These are phyloP conservation scores for Xerus inauris DNA, from an alignment of 2,113 vertebrate genomes.

Conservation along the genomic window DNA sequence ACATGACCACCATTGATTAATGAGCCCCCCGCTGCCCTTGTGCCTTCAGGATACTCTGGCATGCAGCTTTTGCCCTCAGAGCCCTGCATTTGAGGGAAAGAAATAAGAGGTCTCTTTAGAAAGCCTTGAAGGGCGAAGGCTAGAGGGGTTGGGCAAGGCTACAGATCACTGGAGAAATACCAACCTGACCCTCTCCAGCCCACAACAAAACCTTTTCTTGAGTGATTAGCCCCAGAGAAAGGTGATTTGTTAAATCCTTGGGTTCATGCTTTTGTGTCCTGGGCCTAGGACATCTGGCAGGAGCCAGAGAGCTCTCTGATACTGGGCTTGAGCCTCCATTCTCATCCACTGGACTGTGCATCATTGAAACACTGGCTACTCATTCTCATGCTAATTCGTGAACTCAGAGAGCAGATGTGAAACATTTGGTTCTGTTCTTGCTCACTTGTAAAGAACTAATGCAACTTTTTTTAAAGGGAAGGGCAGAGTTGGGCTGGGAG, in stretches of 20 bases:
- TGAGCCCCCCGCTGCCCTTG: conserved; percentile 7
- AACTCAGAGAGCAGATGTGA: conserved; percentile 95
- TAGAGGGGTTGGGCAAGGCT: conserved; percentile 56
- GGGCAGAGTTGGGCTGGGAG: conserved; percentile 78
- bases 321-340: conserved; percentile 79
- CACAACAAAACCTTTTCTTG: conserved; percentile 61
- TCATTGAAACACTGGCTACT: conserved; percentile 86
- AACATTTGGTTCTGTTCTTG: conserved; percentile 95
- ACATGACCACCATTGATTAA: conserved; percentile 24
- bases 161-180: conserved; percentile 68
- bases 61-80: conserved; percentile 68
- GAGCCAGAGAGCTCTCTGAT: conserved; percentile 83
- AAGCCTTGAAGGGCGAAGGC: conserved; percentile 11
- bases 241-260: conserved; percentile 87
- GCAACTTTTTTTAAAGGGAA: conserved; percentile 83
- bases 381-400: conserved; percentile 96
- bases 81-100: conserved; percentile 3
- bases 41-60: neutral
- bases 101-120: conserved; percentile 71
- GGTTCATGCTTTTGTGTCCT: conserved; percentile 84
- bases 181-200: conserved; percentile 75
- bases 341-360: conserved; percentile 87
- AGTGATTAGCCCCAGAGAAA: conserved; percentile 70
- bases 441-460: conserved; percentile 97
- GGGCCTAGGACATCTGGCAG: conserved; percentile 92